Percentiles rank a stretch among this genome's conserved stretches.
Evolutionary conservation across 1,140 invertebrate species (phyloP).

Genomic region (Apis cerana): DNA sequence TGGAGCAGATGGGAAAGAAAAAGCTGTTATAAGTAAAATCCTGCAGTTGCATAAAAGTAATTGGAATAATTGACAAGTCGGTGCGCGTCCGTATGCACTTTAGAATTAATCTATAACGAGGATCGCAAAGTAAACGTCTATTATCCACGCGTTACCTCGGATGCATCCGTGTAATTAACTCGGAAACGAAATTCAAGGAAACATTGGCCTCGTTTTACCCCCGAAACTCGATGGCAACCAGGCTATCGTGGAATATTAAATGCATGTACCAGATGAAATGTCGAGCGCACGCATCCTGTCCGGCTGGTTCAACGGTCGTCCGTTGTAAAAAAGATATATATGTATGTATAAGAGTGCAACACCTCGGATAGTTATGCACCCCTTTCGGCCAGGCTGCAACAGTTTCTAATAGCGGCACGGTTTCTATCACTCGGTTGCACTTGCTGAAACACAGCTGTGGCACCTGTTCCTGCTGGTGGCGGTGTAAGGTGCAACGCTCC

Average conservation of each 20-base stretch:
- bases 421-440: constrained; percentile 71
- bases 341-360: constrained; percentile 41
- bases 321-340: constrained; percentile 51
- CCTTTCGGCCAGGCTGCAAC: constrained; percentile 70
- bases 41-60: too few relatives aligned
- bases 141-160: too few relatives aligned
- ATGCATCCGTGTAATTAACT: constrained; percentile 15
- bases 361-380: constrained; percentile 76
- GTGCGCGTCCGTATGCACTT: too few relatives aligned
- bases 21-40: too few relatives aligned
- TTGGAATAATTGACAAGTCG: too few relatives aligned
- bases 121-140: too few relatives aligned
- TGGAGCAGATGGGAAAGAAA: too few relatives aligned
- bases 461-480: constrained; percentile 73
- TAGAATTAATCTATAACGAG: not conserved
- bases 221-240: constrained; percentile 10
- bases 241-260: constrained; percentile 36
- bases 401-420: constrained; percentile 72
- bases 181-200: constrained; percentile 40
- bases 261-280: constrained; percentile 39
- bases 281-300: constrained; percentile 57
- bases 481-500: constrained; percentile 76
- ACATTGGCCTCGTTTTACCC: constrained; percentile 28
- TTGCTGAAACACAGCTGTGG: constrained; percentile 77
- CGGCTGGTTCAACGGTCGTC: constrained; percentile 71